Conservation (phyloP, 2,113 vertebrate species). For the Pantherophis guttatus region DNA sequence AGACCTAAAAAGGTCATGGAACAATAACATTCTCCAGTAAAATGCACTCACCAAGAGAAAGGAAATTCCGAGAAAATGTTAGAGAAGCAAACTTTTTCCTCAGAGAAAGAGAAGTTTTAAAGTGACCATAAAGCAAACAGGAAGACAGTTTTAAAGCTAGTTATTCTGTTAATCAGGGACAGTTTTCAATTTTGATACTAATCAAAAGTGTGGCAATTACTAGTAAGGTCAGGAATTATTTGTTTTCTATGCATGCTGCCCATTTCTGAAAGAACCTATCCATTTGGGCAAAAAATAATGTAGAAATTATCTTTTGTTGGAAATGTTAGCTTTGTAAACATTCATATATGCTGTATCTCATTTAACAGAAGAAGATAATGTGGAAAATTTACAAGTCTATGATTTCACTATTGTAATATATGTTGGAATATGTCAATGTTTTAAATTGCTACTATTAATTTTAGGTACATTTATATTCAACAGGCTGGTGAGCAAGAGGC, state of each 20-base stretch:
- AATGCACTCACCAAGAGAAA: neutral
- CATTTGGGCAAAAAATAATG: neutral
- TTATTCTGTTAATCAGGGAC: neutral
- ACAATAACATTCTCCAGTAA: neutral
- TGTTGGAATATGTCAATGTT: neutral
- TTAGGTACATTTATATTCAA: neutral
- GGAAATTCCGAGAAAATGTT: neutral
- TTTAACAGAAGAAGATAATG: neutral
- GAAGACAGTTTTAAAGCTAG: neutral
- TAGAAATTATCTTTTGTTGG: neutral
- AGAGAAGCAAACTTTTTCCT: neutral
- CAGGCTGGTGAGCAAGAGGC: neutral
- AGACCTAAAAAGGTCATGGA: neutral
- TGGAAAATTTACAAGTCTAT: neutral
- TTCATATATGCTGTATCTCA: neutral
- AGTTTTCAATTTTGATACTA: neutral
- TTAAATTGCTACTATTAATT: neutral
- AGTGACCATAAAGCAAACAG: neutral
- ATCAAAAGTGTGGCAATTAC: too few relatives aligned
- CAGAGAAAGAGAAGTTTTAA: neutral
- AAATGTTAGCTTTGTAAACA: too few relatives aligned
- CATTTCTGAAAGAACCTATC: neutral
- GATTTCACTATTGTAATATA: neutral
- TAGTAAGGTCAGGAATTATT: neutral
- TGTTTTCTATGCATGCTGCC: neutral